These are phyloP conservation scores for Chiloscyllium plagiosum DNA, from an alignment of 2,113 vertebrate species.

Conservation along the genomic window DNA sequence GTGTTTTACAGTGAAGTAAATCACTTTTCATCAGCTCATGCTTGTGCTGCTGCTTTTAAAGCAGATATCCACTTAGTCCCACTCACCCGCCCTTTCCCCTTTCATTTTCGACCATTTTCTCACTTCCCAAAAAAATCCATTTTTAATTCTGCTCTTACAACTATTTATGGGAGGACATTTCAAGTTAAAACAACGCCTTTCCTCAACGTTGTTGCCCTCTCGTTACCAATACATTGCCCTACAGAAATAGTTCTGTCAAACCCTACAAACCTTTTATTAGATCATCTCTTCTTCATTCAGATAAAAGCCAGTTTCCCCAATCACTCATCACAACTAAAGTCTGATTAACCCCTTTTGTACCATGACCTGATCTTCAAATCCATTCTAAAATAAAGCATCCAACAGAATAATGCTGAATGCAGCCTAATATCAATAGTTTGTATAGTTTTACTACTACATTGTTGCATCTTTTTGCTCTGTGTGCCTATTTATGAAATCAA, in stretches of 20 bases:
- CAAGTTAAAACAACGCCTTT: neutral
- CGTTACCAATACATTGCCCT: neutral
- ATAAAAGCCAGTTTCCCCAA: neutral
- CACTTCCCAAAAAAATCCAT: neutral
- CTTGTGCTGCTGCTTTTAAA: neutral
- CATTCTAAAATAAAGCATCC: neutral
- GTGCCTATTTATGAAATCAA: neutral
- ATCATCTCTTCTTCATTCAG: neutral
- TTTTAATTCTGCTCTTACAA: neutral
- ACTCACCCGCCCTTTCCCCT: neutral
- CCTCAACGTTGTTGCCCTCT: neutral
- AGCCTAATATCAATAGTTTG: neutral
- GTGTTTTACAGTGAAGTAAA: neutral
- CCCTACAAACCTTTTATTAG: neutral
- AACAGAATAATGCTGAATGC: neutral
- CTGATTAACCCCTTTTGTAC: neutral
- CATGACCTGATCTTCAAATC: neutral
- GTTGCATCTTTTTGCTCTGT: neutral
- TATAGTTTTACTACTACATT: neutral
- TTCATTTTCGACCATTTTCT: neutral
- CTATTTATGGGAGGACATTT: neutral
- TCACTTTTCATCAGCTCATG: neutral
- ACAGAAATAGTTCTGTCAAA: neutral
- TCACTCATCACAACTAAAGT: neutral
- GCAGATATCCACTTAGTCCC: neutral